Base-by-base conservation (phyloP, 2,113 vertebrate genomes). In the Tinamus guttatus region DNA sequence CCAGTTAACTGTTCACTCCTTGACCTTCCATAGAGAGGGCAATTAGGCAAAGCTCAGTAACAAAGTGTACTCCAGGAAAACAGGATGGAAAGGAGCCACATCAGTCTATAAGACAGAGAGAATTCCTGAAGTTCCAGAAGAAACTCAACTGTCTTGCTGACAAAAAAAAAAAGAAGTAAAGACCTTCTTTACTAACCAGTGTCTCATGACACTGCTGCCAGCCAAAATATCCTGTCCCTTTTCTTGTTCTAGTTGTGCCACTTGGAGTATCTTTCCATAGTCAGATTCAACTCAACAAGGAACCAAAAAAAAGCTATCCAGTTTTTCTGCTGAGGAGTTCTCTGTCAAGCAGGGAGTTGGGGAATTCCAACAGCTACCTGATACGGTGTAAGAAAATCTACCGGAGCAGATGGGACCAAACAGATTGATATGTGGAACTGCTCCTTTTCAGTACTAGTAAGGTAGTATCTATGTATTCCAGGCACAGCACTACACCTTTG, bases 151-250 rank as follows among this genome's bases (percentile, higher is more conserved):
- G 25, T 12, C 19, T 83, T 67, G 21, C 54, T 71, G 76, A 59
- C 32, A 56, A 89, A 73, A 40, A 67, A 64, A 68, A 34, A 83
- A 60, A 36, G 27, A 54, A 54, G 87, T 69, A 40, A 67, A 64
- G 45, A 69, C 79, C n/a, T n/a, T n/a, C n/a, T n/a, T n/a, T n/a
- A n/a, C 56, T 12, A 58, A 81, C 3, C 10, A 65, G 58, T 56
- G 89, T 75, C 27, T 64, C 60, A 34, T 9, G 64, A 14, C 52
- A 34, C 34, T 64, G 65, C n/a, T 3, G 2, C 43, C 36, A 85
- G 45, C 13, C 36, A 81, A 2, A 0, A 0, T 0, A 63, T 47
- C 40, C 87, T 71, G 67, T 54, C 12, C 21, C 21, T 36, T 78
- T 47, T 36, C 34, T 68, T 25, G 14, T 24, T 54, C n/a, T 28